Conservation (phyloP, 30 jellyfish, hydroid and myxozoan genomes). For the Aurelia aurita complex sp. Pacific region DNA sequence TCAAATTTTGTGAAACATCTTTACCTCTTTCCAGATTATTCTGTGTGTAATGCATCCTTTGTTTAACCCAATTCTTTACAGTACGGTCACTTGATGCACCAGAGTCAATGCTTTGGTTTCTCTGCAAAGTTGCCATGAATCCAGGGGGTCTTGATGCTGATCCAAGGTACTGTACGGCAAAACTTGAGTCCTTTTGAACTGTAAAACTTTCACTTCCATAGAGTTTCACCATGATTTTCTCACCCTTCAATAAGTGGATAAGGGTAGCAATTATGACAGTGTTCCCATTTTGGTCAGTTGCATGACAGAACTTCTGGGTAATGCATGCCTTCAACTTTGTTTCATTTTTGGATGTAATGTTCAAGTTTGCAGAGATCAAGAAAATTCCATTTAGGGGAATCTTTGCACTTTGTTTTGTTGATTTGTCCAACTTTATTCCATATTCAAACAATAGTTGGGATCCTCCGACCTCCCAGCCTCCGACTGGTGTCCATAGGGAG, state of each 20-base stretch:
- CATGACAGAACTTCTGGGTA: slow-evolving; percentile 6
- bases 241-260: slow-evolving; percentile 7
- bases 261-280: slow-evolving; percentile 20
- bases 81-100: background rate
- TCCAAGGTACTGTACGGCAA: slow-evolving; percentile 50
- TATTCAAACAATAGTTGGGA: slow-evolving; percentile 27
- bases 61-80: slow-evolving; percentile 12
- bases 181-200: slow-evolving; percentile 29
- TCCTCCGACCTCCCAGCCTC: slow-evolving; percentile 35
- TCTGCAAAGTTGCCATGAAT: slow-evolving; percentile 15
- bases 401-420: background rate
- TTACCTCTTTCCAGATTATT: too few species aligned
- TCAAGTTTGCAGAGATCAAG: slow-evolving; percentile 31
- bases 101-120: background rate
- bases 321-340: slow-evolving; percentile 20
- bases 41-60: background rate
- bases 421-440: slow-evolving; percentile 31
- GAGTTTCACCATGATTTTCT: background rate
- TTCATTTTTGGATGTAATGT: background rate
- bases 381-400: slow-evolving; percentile 31
- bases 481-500: slow-evolving; percentile 5
- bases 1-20: too few species aligned
- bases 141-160: slow-evolving; percentile 21
- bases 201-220: slow-evolving; percentile 5
- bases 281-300: slow-evolving; percentile 40